Evolutionary conservation across 2,797 vertebrate species (phyloP), one percentile per base, ranked within the genome.

Genomic region (Hapalemur alaotrensis): DNA sequence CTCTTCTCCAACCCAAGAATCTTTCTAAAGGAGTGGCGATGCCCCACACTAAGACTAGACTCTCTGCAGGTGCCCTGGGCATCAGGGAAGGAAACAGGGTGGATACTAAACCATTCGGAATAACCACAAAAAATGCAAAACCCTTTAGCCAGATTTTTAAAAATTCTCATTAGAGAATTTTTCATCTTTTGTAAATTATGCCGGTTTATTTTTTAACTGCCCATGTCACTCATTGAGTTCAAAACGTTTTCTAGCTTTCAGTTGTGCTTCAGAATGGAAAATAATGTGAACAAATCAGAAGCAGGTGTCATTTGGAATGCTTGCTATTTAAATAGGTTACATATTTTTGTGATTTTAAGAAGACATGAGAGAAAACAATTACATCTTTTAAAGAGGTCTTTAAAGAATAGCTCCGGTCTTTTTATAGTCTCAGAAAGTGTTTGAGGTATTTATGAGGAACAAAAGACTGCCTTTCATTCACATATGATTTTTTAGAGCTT

Each of bases 311-410:
- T 38, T 63, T 93, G 83, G 92, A 90, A 75, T 70, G 65, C 76
- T 93, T 96, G 63, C 38, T 38, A 70, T 92, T 95, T 94, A 95
- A 97, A 89, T 80, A 69, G 13, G 72, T 90, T 97, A 65, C 86
- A 94, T 95, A 75, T 95, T 98, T 97, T 94, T 96, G 54, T 95
- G 65, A 69, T 93, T 97, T 96, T 85, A 83, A 82, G 84, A 95
- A 94, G 82, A 85, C 81, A 78, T 32, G 30, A 97, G 85, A 93
- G 82, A 96, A 95, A 97, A 96, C 59, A 93, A 48, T 90, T 89
- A 88, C 28, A 15, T 48, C 57, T 79, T 85, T 70, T 87, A 90
- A 87, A 89, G 54, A 89, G 85, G 35, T 54, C 43, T 84, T 83
- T 79, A 59, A 97, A 93, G 82, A 96, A 86, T 82, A 81, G 84